Evolutionary conservation across 2,113 vertebrate genomes (phyloP).

Genomic region (Merops nubicus): DNA sequence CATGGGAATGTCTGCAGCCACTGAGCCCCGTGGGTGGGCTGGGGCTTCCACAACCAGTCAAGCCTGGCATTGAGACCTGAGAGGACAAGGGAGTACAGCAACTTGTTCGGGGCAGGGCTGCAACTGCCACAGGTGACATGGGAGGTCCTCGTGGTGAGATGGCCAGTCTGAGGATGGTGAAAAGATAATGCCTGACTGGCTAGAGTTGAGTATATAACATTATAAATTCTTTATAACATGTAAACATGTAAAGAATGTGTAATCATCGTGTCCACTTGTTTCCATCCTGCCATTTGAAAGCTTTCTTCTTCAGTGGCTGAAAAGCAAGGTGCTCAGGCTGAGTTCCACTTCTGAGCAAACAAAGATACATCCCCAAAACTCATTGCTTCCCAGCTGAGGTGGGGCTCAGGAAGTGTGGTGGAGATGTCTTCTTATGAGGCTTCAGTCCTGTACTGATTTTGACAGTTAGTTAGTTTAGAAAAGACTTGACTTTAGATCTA

Average conservation of each 20-base stretch:
- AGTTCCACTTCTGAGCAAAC: neutral
- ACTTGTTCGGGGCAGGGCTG: rapidly evolving
- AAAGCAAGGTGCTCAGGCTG: neutral
- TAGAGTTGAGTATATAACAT: neutral
- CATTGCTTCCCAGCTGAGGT: neutral
- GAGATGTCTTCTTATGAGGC: neutral
- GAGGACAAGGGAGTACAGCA: neutral
- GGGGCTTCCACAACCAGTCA: neutral
- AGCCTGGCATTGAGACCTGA: neutral
- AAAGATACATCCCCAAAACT: rapidly evolving
- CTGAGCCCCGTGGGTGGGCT: rapidly evolving
- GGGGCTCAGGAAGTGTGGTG: neutral
- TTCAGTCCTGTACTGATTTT: neutral
- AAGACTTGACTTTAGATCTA: neutral
- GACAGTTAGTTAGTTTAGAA: neutral
- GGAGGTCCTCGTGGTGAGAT: neutral
- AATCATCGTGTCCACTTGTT: neutral
- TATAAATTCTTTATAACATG: neutral
- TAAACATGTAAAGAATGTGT: neutral
- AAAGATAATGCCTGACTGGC: neutral
- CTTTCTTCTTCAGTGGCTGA: neutral
- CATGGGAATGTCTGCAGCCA: rapidly evolving
- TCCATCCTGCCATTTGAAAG: neutral
- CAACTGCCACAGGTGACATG: rapidly evolving
- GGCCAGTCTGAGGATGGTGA: neutral